A percentile compares a stretch with the other conserved stretches of the same genome.
Evolutionary conservation across 2,888 invertebrate species (phyloP).

Genomic region (Ditylenchus weischeri): DNA sequence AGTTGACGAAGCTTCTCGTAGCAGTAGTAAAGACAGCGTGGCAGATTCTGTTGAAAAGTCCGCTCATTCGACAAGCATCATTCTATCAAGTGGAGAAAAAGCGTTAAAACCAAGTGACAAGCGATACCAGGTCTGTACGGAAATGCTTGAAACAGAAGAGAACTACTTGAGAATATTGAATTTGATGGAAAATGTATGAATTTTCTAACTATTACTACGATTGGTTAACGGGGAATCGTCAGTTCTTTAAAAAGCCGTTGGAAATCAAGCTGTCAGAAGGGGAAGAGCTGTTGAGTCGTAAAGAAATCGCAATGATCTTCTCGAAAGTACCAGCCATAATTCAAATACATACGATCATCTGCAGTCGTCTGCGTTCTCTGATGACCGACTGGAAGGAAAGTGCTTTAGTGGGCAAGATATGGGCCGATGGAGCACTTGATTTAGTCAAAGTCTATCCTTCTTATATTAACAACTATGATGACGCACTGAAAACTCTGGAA

Average conservation of each 20-base stretch:
- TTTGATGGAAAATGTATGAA: slow-evolving; percentile 76
- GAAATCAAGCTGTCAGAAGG: slow-evolving; percentile 64
- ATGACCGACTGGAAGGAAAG: slow-evolving; percentile 75
- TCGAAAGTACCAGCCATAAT: slow-evolving; percentile 74
- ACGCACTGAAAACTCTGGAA: slow-evolving; percentile 85
- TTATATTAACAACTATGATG: slow-evolving; percentile 95
- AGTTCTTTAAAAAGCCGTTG: slow-evolving; percentile 89
- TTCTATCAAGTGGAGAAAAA: slow-evolving; percentile 51
- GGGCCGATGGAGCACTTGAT: slow-evolving; percentile 66
- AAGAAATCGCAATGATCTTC: slow-evolving; percentile 37
- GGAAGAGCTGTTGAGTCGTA: slow-evolving; percentile 19
- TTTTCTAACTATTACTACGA: neutral
- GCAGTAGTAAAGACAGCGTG: no score
- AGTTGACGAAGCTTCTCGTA: no score
- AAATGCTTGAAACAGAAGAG: slow-evolving; percentile 89
- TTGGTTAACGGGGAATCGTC: slow-evolving; percentile 32
- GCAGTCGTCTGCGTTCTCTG: slow-evolving; percentile 65
- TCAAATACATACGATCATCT: slow-evolving; percentile 79
- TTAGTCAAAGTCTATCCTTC: slow-evolving; percentile 80
- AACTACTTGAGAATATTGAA: slow-evolving; percentile 93
- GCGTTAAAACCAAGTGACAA: slow-evolving; percentile 63
- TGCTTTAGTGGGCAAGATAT: slow-evolving; percentile 77
- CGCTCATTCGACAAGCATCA: no score
- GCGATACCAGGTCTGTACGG: slow-evolving; percentile 79
- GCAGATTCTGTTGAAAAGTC: no score